Evolutionary conservation across 2,888 invertebrate genomes (phyloP).

Genomic region (Dryobota labecula): DNA sequence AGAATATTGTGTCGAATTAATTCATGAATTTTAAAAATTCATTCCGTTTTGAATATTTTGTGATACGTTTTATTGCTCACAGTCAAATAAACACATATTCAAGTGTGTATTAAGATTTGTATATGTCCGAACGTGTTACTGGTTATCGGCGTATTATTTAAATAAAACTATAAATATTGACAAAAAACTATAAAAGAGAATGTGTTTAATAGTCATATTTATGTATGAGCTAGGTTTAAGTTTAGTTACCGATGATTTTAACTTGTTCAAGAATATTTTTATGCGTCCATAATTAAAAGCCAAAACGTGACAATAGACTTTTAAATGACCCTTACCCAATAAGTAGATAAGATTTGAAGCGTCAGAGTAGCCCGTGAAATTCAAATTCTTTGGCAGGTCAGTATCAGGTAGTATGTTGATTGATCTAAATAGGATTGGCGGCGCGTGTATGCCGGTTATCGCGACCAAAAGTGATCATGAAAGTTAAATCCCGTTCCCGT

Average conservation of each 20-base stretch:
- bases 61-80: constrained; percentile 56
- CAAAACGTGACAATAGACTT: constrained; percentile 34
- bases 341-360: background rate
- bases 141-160: constrained; percentile 61
- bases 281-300: constrained; percentile 34
- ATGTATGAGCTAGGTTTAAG: constrained; percentile 62
- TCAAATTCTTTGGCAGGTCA: too few relatives aligned
- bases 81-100: constrained; percentile 68
- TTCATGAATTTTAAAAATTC: constrained; percentile 49
- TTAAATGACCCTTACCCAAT: constrained; percentile 12
- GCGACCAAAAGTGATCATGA: too few relatives aligned
- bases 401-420: too few relatives aligned
- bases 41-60: constrained; percentile 58
- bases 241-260: constrained; percentile 34
- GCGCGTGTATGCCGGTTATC: too few relatives aligned
- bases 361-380: too few relatives aligned
- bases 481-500: too few relatives aligned
- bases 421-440: too few relatives aligned
- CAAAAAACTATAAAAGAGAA: constrained; percentile 61
- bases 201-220: constrained; percentile 64
- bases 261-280: constrained; percentile 41
- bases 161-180: constrained; percentile 66
- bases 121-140: constrained; percentile 51
- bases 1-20: constrained; percentile 61
- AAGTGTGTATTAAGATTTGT: constrained; percentile 59